Evolutionary conservation across 1,140 invertebrate species (phyloP).

Genomic region (Andrena cerasifolii): DNA sequence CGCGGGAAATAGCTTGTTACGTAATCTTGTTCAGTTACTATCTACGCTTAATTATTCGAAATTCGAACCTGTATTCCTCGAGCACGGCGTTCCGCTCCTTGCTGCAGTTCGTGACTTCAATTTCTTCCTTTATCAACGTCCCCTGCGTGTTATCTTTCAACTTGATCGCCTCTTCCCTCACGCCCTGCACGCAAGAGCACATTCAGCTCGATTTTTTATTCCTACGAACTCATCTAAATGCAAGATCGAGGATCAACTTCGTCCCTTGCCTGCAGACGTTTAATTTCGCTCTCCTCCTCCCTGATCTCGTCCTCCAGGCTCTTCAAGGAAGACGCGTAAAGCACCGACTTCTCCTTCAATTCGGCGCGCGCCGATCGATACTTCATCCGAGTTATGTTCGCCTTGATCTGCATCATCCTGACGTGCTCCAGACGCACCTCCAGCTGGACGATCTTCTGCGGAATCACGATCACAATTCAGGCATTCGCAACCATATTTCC

Average conservation of each 20-base stretch:
- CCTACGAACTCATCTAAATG: not conserved
- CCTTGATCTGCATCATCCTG: constrained; percentile 90
- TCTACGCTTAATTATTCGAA: not conserved
- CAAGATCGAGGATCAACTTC: not conserved
- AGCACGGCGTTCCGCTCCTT: constrained; percentile 86
- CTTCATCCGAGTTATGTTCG: constrained; percentile 89
- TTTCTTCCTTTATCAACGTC: constrained; percentile 86
- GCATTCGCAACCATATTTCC: not conserved
- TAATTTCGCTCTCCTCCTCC: constrained; percentile 88
- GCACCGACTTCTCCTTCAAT: constrained; percentile 87
- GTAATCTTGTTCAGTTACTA: not conserved
- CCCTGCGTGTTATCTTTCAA: constrained; percentile 86
- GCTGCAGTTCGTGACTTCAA: constrained; percentile 84
- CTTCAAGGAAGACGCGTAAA: constrained; percentile 88
- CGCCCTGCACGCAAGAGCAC: constrained; percentile 76
- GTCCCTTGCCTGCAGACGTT: constrained; percentile 81
- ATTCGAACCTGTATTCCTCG: constrained; percentile 78
- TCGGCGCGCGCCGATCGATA: constrained; percentile 88
- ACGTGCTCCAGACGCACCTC: constrained; percentile 85
- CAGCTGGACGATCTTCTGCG: constrained; percentile 86
- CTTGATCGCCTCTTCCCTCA: constrained; percentile 87
- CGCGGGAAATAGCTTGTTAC: no score
- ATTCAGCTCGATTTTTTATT: not conserved
- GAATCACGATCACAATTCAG: constrained; percentile 29
- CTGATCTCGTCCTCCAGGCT: constrained; percentile 86